A percentile compares a stretch with the other conserved stretches of the same genome.
Conservation (phyloP, 2,113 vertebrate species). For the Scomber colias region DNA sequence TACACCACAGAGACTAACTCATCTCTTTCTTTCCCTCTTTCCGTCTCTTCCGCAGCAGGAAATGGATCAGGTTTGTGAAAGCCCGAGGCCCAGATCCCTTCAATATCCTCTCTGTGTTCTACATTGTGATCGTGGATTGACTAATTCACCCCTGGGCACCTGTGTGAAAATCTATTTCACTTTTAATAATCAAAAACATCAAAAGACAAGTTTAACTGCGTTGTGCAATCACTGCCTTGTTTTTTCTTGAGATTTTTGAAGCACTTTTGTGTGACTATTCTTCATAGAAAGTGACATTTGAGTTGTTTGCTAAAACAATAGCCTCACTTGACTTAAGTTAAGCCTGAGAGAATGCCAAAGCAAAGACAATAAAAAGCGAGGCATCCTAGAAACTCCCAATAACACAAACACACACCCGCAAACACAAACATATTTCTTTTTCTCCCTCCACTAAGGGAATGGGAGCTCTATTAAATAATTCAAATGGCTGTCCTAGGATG, state of each 20-base stretch:
- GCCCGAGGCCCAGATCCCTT: conserved; percentile 58
- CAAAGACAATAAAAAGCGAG: conserved; percentile 63
- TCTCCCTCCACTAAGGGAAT: conserved; percentile 65
- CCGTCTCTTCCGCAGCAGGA: conserved; percentile 18
- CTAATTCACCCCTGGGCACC: conserved; percentile 35
- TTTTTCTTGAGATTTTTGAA: not conserved
- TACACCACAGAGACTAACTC: conserved; percentile 60
- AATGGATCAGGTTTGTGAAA: conserved; percentile 63
- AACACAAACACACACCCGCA: conserved; percentile 41
- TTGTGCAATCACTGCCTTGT: accelerated
- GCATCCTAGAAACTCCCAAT: conserved; percentile 44
- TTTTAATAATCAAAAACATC: conserved; percentile 25
- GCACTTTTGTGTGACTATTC: not conserved
- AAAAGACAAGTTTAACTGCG: not conserved
- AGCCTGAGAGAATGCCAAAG: conserved; percentile 56
- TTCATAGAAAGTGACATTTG: conserved; percentile 31
- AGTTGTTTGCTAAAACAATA: conserved; percentile 51
- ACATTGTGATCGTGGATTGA: conserved; percentile 55
- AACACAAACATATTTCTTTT: conserved; percentile 72
- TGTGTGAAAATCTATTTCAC: conserved; percentile 28
- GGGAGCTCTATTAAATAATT: conserved; percentile 86
- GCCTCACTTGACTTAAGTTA: conserved; percentile 53
- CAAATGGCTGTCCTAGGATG: conserved; percentile 84
- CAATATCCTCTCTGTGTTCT: conserved; percentile 60
- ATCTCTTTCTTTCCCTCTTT: conserved; percentile 30